These are phyloP conservation scores for Eudyptes chrysolophus DNA, from an alignment of 2,113 vertebrate species.

Conservation along the genomic window DNA sequence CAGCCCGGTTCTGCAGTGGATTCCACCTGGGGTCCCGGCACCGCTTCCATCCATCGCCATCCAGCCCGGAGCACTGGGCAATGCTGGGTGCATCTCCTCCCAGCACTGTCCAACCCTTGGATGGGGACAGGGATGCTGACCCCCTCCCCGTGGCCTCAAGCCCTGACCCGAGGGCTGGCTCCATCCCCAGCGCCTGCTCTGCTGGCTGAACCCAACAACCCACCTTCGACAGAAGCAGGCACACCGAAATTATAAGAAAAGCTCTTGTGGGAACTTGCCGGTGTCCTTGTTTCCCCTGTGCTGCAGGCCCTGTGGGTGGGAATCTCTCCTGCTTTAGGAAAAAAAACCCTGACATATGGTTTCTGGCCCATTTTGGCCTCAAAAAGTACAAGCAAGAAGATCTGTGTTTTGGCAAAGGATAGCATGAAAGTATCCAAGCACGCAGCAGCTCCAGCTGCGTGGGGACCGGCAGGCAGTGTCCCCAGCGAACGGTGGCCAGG, in stretches of 20 bases:
- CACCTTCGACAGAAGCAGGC: not conserved
- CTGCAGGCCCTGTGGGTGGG: not conserved
- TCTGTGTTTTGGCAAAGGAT: not conserved
- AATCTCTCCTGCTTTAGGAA: not conserved
- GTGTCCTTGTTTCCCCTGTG: not conserved
- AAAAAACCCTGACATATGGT: not conserved
- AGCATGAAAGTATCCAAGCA: not conserved
- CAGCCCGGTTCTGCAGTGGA: not conserved
- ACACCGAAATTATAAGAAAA: not conserved
- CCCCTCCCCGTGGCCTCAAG: rapidly evolving
- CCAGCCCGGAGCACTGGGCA: rapidly evolving
- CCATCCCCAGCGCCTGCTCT: not conserved
- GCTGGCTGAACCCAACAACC: not conserved
- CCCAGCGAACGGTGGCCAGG: rapidly evolving
- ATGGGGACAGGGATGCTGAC: rapidly evolving
- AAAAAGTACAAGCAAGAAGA: not conserved
- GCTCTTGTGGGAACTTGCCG: rapidly evolving
- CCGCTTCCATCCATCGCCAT: rapidly evolving
- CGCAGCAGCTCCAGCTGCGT: rapidly evolving
- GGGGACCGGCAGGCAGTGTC: not conserved
- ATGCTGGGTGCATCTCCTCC: not conserved
- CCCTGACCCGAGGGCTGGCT: rapidly evolving
- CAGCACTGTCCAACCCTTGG: rapidly evolving
- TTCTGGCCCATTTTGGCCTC: not conserved
- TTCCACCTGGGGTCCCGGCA: not conserved